Conservation (phyloP, 2,888 invertebrate species). For the Athalia cordata region DNA sequence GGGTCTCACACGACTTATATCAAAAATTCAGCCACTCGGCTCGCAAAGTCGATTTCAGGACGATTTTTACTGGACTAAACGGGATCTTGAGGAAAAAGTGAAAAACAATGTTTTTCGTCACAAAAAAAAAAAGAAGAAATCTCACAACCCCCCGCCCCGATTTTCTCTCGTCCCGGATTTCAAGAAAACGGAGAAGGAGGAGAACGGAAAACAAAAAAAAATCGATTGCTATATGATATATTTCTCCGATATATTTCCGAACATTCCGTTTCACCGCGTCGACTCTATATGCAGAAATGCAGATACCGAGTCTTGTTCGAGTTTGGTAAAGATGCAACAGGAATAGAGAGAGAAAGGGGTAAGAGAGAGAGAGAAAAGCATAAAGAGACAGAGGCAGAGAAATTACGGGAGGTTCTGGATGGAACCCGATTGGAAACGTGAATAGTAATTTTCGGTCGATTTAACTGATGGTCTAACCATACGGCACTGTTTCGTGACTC, state of each 20-base stretch:
- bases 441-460: slow-evolving; percentile 35
- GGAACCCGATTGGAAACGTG: not conserved
- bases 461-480: slow-evolving; percentile 6
- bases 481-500: slow-evolving; percentile 35
- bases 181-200: too few relatives aligned
- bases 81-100: not conserved
- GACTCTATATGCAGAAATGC: slow-evolving; percentile 2
- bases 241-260: not conserved
- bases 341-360: not conserved
- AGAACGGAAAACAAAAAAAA: too few relatives aligned
- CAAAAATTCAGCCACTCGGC: too few relatives aligned
- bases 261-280: not conserved
- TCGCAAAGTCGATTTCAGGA: too few relatives aligned
- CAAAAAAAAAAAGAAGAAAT: not conserved
- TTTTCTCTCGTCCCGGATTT: too few relatives aligned
- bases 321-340: not conserved
- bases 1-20: too few relatives aligned
- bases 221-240: too few relatives aligned
- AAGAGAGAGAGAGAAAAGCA: not conserved
- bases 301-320: too few relatives aligned
- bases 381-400: not conserved
- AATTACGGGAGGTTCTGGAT: not conserved
- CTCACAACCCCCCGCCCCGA: not conserved
- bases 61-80: too few relatives aligned
- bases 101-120: not conserved